Conservation (phyloP, 2,888 invertebrate species). For the Dinocampus coccinellae region DNA sequence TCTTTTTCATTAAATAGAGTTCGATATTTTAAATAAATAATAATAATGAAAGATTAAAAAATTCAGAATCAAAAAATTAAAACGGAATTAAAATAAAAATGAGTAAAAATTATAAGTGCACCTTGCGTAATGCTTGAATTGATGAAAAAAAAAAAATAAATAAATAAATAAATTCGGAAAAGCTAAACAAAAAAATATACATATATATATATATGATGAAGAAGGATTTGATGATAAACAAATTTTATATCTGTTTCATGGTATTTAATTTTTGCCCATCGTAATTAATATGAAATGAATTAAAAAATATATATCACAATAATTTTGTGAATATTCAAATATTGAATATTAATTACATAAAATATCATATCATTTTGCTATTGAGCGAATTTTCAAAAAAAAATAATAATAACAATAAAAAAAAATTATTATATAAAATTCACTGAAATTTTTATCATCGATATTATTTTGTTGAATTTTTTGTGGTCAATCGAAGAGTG, state of each 20-base stretch:
- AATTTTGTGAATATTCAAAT: slow-evolving; percentile 48
- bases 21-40: slow-evolving; percentile 14
- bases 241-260: slow-evolving; percentile 57
- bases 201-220: slow-evolving; percentile 43
- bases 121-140: neutral
- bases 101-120: slow-evolving; percentile 11
- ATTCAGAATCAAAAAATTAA: neutral
- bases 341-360: slow-evolving; percentile 57
- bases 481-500: neutral
- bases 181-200: slow-evolving; percentile 16
- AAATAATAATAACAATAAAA: neutral
- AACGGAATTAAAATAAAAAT: slow-evolving; percentile 27
- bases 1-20: neutral
- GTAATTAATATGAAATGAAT: slow-evolving; percentile 52
- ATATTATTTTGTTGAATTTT: slow-evolving; percentile 12
- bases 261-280: slow-evolving; percentile 50
- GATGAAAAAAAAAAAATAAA: slow-evolving; percentile 39
- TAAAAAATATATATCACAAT: neutral
- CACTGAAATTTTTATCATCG: neutral
- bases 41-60: neutral
- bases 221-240: slow-evolving; percentile 58
- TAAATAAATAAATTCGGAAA: slow-evolving; percentile 46
- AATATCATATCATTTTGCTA: slow-evolving; percentile 44
- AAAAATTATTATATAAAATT: too few relatives aligned
- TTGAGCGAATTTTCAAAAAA: neutral